Conservation (phyloP, 2,888 invertebrate genomes). For the Oxycera nigricornis region DNA sequence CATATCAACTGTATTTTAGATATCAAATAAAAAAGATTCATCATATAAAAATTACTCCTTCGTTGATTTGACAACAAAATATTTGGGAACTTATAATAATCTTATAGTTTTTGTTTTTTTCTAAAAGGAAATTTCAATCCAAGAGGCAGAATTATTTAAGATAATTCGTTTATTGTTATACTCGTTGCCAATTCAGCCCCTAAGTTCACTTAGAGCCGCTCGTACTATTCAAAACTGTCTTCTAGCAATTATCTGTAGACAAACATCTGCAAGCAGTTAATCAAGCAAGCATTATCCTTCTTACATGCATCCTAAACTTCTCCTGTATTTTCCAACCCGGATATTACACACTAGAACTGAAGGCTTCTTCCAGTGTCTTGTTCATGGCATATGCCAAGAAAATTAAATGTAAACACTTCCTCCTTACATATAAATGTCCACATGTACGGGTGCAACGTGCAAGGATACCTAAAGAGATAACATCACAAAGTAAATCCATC, state of each 20-base stretch:
- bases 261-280: not conserved
- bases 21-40: too few relatives aligned
- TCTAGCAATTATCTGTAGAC: not conserved
- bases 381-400: conserved; percentile 23
- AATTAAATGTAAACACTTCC: conserved; percentile 28
- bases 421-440: not conserved
- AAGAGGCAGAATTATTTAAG: too few relatives aligned
- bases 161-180: too few relatives aligned
- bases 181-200: too few relatives aligned
- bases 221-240: too few relatives aligned
- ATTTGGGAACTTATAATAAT: too few relatives aligned
- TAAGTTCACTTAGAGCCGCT: too few relatives aligned
- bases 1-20: too few relatives aligned
- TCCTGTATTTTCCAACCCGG: not conserved
- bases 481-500: not conserved
- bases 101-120: too few relatives aligned
- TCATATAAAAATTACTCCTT: too few relatives aligned
- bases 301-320: not conserved
- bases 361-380: conserved; percentile 5
- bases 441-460: not conserved
- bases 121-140: too few relatives aligned
- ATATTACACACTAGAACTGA: not conserved
- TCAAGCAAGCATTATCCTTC: not conserved
- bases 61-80: too few relatives aligned
- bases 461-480: not conserved